Evolutionary conservation across 2,888 invertebrate species (phyloP).

Genomic region (Microctonus hyperodae): DNA sequence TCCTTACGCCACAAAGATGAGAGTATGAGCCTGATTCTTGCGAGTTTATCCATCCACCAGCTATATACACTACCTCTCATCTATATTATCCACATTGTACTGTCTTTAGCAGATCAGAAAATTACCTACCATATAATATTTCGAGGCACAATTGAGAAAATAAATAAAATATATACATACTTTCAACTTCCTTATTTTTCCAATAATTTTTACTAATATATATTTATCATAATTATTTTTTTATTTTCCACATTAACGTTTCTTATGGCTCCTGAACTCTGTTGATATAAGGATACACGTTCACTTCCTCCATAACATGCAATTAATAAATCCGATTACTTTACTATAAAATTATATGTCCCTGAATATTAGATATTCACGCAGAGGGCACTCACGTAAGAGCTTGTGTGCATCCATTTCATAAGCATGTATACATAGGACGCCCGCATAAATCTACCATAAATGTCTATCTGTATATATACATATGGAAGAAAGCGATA

Average conservation of each 20-base stretch:
- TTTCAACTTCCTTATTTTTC: background rate
- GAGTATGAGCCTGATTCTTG: background rate
- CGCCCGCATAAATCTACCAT: conserved; percentile 47
- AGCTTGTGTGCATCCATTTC: conserved; percentile 45
- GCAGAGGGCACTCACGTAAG: conserved; percentile 55
- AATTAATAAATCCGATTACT: conserved; percentile 49
- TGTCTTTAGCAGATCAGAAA: background rate
- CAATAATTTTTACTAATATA: background rate
- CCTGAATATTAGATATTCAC: conserved; percentile 52
- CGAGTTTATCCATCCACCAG: background rate
- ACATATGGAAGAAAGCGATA: conserved; percentile 41
- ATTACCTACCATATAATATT: background rate
- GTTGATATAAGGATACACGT: conserved; percentile 20
- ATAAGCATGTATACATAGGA: conserved; percentile 29
- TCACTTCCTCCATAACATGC: conserved; percentile 41
- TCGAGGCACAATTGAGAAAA: background rate
- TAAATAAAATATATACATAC: background rate
- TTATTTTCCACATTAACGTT: background rate
- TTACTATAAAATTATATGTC: conserved; percentile 32
- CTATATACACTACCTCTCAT: background rate
- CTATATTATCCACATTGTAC: background rate
- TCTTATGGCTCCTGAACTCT: background rate
- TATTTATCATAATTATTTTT: background rate
- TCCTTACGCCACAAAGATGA: background rate
- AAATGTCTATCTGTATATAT: conserved; percentile 42